phyloP scores from a whole-genome alignment of 2,888 invertebrate species.

The Hermaeophaga mercurialis region DNA sequence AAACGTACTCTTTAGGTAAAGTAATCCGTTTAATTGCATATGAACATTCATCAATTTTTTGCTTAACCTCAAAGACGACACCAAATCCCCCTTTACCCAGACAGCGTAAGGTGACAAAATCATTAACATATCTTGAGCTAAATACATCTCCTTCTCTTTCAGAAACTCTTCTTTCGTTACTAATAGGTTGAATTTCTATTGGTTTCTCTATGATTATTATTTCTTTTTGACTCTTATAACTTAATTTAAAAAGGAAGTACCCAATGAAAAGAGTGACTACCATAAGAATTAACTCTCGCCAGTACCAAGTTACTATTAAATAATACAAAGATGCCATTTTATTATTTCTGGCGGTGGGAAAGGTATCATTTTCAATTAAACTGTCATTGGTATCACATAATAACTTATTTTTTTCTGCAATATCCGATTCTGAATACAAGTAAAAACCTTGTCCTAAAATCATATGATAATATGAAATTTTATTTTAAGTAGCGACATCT shows the following conservation, averaged over 20 bases:
- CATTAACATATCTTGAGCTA: constrained; percentile 76
- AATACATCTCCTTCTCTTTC: constrained; percentile 51
- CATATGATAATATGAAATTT: background rate
- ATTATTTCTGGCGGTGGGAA: constrained; percentile 1
- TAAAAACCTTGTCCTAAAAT: constrained; percentile 76
- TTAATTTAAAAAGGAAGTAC: constrained; percentile 35
- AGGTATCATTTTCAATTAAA: background rate
- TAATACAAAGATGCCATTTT: constrained; percentile 21
- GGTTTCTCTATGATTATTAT: constrained; percentile 44
- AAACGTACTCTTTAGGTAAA: constrained; percentile 72
- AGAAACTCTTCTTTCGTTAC: constrained; percentile 35
- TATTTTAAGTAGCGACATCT: background rate
- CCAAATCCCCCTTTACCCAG: constrained; percentile 94
- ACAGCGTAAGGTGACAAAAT: constrained; percentile 82
- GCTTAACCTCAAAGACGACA: constrained; percentile 92
- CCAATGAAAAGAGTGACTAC: constrained; percentile 32
- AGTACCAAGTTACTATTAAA: constrained; percentile 31
- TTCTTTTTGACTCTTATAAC: constrained; percentile 29
- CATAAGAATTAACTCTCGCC: constrained; percentile 40
- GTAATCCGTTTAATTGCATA: constrained; percentile 96
- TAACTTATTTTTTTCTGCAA: constrained; percentile 38
- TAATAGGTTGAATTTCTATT: constrained; percentile 31
- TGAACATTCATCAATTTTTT: constrained; percentile 90
- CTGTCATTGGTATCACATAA: constrained; percentile 43
- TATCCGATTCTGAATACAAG: constrained; percentile 65